Evolutionary conservation across 2,888 invertebrate species (phyloP).

Genomic region (Coecobrya sp.): DNA sequence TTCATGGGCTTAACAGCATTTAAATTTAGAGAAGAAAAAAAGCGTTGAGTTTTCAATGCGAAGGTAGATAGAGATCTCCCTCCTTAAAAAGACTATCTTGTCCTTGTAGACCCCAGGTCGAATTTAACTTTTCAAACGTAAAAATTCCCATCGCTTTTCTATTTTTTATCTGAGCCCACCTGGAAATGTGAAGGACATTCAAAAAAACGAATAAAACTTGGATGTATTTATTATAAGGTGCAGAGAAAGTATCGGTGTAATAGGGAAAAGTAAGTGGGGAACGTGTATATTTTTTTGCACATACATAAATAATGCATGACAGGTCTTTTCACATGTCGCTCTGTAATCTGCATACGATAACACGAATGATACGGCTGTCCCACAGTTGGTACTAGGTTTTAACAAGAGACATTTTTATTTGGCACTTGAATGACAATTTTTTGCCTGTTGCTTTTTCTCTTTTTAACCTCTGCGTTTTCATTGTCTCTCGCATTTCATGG

Average conservation of each 20-base stretch:
- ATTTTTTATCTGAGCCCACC: background rate
- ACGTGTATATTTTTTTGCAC: no score
- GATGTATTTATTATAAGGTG: no score
- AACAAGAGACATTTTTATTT: background rate
- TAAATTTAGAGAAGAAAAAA: no score
- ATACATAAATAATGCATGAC: background rate
- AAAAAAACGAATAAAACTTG: background rate
- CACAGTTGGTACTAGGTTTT: background rate
- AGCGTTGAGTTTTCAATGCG: no score
- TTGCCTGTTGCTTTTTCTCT: background rate
- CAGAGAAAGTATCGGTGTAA: no score
- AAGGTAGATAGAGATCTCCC: no score
- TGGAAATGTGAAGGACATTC: background rate
- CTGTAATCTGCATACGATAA: background rate
- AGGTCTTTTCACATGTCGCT: background rate
- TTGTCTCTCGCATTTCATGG: background rate
- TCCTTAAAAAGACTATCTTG: no score
- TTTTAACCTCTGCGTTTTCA: background rate
- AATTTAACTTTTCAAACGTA: background rate
- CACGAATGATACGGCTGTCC: background rate
- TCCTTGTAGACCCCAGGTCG: background rate
- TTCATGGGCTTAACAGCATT: no score
- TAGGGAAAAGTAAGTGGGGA: no score
- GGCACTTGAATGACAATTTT: background rate
- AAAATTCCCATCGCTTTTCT: background rate